Percentiles rank a stretch among this genome's conserved stretches.
Evolutionary conservation across 2,888 invertebrate genomes (phyloP).

Genomic region (Odontocolon sp.): DNA sequence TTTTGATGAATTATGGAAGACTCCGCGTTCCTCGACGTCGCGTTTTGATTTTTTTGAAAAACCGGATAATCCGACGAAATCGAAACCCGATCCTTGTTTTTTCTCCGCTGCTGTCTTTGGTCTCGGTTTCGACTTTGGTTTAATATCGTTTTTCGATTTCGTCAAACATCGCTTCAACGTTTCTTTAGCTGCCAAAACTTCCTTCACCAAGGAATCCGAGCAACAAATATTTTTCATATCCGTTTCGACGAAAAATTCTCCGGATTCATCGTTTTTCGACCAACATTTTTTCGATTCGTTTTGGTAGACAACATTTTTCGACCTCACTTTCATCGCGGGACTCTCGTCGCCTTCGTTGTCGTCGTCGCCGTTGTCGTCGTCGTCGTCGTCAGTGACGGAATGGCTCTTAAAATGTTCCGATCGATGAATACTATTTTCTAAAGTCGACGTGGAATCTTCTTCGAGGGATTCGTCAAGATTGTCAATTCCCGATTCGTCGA

Average conservation of each 20-base stretch:
- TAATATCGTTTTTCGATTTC: constrained; percentile 57
- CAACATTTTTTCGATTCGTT: background rate
- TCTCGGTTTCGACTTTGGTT: constrained; percentile 59
- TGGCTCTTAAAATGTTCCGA: background rate
- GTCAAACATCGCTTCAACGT: constrained; percentile 73
- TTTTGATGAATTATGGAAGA: constrained; percentile 53
- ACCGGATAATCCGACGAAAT: constrained; percentile 35
- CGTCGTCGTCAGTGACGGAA: background rate
- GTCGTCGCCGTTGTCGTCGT: background rate
- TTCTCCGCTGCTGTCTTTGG: constrained; percentile 72
- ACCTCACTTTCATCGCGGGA: background rate
- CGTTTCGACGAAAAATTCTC: constrained; percentile 56
- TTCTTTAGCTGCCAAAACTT: constrained; percentile 78
- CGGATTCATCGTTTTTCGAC: background rate
- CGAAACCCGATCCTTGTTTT: constrained; percentile 69
- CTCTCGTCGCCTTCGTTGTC: background rate
- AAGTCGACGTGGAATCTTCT: background rate
- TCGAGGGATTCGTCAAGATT: no score
- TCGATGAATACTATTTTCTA: background rate
- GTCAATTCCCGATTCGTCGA: constrained; percentile 16
- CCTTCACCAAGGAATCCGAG: constrained; percentile 75
- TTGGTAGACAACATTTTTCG: constrained; percentile 19
- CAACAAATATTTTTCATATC: constrained; percentile 62
- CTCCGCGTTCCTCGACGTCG: constrained; percentile 28
- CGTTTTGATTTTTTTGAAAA: constrained; percentile 24